A percentile compares a stretch with the other conserved stretches of the same genome.
These are phyloP conservation scores for Drosophila willistoni DNA, from an alignment of 1,140 invertebrate genomes.

Conservation along the genomic window DNA sequence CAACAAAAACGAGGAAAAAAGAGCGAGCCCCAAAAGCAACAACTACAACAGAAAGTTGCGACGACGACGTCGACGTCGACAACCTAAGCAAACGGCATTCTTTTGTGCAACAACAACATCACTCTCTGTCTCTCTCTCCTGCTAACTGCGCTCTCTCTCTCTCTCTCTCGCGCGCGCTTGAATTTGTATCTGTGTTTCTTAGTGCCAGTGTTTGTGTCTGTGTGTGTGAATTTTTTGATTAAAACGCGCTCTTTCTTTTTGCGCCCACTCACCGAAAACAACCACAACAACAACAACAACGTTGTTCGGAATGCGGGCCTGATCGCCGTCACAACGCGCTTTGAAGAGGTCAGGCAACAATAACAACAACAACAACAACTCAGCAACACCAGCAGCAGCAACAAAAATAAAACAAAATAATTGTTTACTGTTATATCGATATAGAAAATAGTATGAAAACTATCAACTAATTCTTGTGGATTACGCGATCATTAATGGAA, in stretches of 20 bases:
- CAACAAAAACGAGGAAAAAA: slow-evolving; percentile 35
- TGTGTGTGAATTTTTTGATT: slow-evolving; percentile 70
- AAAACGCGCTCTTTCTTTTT: slow-evolving; percentile 66
- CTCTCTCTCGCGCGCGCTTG: slow-evolving; percentile 4
- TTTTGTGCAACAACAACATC: slow-evolving; percentile 79
- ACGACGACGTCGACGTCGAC: slow-evolving; percentile 60
- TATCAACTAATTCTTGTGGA: slow-evolving; percentile 61
- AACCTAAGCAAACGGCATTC: slow-evolving; percentile 82
- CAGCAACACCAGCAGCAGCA: slow-evolving; percentile 34
- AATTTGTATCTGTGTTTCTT: slow-evolving; percentile 28
- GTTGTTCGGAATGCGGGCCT: slow-evolving; percentile 69
- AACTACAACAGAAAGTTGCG: slow-evolving; percentile 53
- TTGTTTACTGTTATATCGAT: slow-evolving; percentile 72
- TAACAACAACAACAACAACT: slow-evolving; percentile 35
- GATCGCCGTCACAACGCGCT: slow-evolving; percentile 60
- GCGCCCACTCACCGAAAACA: slow-evolving; percentile 26
- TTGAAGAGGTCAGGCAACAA: slow-evolving; percentile 69
- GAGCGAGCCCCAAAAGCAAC: slow-evolving; percentile 31
- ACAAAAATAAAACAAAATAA: slow-evolving; percentile 50
- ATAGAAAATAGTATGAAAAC: slow-evolving; percentile 40
- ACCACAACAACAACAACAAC: slow-evolving; percentile 36
- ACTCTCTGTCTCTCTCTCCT: slow-evolving; percentile 35
- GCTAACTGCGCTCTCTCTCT: slow-evolving; percentile 1
- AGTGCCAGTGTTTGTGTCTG: not conserved
- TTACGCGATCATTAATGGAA: slow-evolving; percentile 54